phyloP scores from a whole-genome alignment of 2,888 invertebrate species.

The Phragmatobia fuliginosa region DNA sequence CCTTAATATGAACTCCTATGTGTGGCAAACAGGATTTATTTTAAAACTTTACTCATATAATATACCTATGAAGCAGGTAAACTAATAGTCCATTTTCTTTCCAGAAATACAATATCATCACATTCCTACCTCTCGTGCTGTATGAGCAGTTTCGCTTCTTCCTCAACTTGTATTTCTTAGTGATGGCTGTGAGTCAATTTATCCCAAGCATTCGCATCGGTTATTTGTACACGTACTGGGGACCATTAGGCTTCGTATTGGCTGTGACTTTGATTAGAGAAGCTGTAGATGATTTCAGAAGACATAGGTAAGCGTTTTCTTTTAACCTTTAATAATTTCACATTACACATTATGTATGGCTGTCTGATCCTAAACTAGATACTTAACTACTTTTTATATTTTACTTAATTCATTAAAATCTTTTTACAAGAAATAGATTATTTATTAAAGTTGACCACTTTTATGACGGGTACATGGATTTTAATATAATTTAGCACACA shows the following conservation, averaged over 20 bases:
- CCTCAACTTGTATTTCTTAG: slow-evolving; percentile 98
- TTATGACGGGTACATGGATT: background rate
- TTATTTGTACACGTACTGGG: slow-evolving; percentile 99
- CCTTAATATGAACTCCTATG: too few relatives aligned
- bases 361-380: too few relatives aligned
- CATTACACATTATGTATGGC: too few relatives aligned
- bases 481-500: background rate
- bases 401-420: too few relatives aligned
- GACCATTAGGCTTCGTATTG: slow-evolving; percentile 98
- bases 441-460: background rate
- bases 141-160: slow-evolving; percentile 99
- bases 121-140: slow-evolving; percentile 96
- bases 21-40: too few relatives aligned
- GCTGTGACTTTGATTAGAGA: slow-evolving; percentile 98
- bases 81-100: slow-evolving; percentile 45
- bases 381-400: too few relatives aligned
- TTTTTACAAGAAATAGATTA: background rate
- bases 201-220: slow-evolving; percentile 98
- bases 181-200: slow-evolving; percentile 99
- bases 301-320: slow-evolving; percentile 86
- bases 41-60: too few relatives aligned
- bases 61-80: too few relatives aligned
- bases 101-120: slow-evolving; percentile 98
- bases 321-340: too few relatives aligned
- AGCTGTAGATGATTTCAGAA: slow-evolving; percentile 97